Conservation (phyloP, 2,888 invertebrate species). For the Hyposoter didymator region DNA sequence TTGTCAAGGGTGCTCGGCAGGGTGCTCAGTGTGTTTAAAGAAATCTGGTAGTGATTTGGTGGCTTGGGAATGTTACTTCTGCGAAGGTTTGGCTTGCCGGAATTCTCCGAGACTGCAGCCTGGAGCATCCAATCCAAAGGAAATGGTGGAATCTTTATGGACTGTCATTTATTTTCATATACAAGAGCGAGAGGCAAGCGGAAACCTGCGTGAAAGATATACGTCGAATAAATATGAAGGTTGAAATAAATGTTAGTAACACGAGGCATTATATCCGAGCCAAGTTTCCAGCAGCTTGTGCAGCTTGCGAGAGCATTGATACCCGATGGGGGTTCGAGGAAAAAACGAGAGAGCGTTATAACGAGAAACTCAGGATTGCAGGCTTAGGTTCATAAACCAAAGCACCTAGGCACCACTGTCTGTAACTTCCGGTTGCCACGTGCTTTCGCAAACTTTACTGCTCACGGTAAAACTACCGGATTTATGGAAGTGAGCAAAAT, state of each 20-base stretch:
- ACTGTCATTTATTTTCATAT: constrained; percentile 48
- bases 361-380: constrained; percentile 34
- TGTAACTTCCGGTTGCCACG: constrained; percentile 59
- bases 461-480: constrained; percentile 43
- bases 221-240: constrained; percentile 27
- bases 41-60: constrained; percentile 61
- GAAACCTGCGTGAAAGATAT: background rate
- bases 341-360: constrained; percentile 10
- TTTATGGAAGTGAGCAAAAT: constrained; percentile 63
- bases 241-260: background rate
- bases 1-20: constrained; percentile 39
- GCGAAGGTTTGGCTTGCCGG: background rate
- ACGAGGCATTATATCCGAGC: constrained; percentile 39
- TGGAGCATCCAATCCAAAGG: constrained; percentile 53
- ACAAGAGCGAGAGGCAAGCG: background rate
- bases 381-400: constrained; percentile 58
- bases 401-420: constrained; percentile 33
- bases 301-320: constrained; percentile 20
- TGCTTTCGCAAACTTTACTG: constrained; percentile 39
- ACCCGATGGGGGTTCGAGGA: background rate
- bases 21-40: constrained; percentile 46
- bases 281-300: constrained; percentile 39
- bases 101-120: background rate
- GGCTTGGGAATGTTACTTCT: background rate
- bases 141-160: constrained; percentile 37